Evolutionary conservation across 2,113 vertebrate species (phyloP).

Genomic region (Misgurnus mizolepis): DNA sequence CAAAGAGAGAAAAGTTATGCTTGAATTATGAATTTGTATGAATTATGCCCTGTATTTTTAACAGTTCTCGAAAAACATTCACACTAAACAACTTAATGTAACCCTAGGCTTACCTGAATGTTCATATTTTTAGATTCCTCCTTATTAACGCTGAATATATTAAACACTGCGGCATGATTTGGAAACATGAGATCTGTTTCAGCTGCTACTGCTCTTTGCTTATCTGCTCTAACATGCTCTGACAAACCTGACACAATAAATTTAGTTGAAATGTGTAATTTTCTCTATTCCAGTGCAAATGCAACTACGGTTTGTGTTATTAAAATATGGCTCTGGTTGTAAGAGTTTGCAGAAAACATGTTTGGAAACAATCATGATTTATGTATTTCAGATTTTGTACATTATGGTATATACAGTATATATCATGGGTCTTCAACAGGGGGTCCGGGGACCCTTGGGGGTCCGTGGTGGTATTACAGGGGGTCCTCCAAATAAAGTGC

Average conservation of each 20-base stretch:
- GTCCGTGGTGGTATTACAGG: no score
- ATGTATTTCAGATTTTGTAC: no score
- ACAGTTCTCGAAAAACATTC: constrained; percentile 4
- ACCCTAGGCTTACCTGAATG: neutral
- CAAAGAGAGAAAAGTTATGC: neutral
- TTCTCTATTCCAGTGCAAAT: neutral
- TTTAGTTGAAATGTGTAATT: neutral
- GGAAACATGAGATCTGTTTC: constrained; percentile 17
- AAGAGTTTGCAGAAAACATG: no score
- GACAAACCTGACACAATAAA: constrained; percentile 31
- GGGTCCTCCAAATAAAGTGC: no score
- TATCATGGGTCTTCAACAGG: no score
- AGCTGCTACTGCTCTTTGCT: constrained; percentile 11
- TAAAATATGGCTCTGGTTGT: no score
- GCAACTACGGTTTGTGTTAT: no score
- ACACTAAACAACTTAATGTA: neutral
- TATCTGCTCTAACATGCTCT: constrained; percentile 39
- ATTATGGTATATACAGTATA: no score
- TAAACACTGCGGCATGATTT: neutral
- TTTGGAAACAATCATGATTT: no score
- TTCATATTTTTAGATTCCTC: constrained; percentile 17
- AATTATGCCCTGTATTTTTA: constrained; percentile 9
- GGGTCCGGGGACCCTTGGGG: no score
- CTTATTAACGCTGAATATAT: constrained; percentile 19
- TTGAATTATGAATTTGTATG: neutral